Conservation (phyloP, 2,797 vertebrate genomes). For the Aulostomus chinensis region DNA sequence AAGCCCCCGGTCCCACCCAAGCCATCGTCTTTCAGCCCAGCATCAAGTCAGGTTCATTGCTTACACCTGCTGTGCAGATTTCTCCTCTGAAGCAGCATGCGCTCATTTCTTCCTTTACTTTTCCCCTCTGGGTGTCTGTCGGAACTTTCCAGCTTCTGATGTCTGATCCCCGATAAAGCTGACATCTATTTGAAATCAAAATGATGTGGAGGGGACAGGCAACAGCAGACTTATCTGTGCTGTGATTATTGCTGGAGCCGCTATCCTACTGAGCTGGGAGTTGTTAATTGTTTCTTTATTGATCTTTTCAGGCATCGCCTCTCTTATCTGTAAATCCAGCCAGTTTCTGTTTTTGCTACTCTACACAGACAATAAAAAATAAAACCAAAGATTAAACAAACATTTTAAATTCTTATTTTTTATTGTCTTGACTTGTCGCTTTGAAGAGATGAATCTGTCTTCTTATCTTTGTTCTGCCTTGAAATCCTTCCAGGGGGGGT, state of each 20-base stretch:
- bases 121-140: slow-evolving; percentile 48
- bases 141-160: slow-evolving; percentile 61
- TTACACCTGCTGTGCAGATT: slow-evolving; percentile 41
- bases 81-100: slow-evolving; percentile 31
- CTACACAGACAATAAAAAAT: slow-evolving; percentile 13
- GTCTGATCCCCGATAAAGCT: slow-evolving; percentile 64
- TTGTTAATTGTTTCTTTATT: slow-evolving; percentile 52
- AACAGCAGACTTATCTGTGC: slow-evolving; percentile 58
- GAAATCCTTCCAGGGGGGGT: too few species aligned
- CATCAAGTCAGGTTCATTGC: slow-evolving; percentile 80
- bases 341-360: slow-evolving; percentile 23
- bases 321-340: slow-evolving; percentile 25
- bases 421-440: slow-evolving; percentile 1
- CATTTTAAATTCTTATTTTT: slow-evolving; percentile 19
- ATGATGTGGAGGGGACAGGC: slow-evolving; percentile 52
- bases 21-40: slow-evolving; percentile 64
- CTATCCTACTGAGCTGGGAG: slow-evolving; percentile 40
- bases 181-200: slow-evolving; percentile 43
- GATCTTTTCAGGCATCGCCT: slow-evolving; percentile 41
- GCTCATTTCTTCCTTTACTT: slow-evolving; percentile 29
- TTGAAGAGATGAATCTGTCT: neutral
- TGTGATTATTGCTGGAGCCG: slow-evolving; percentile 44
- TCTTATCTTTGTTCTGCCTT: slow-evolving; percentile 10
- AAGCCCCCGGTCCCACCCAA: slow-evolving; percentile 86
- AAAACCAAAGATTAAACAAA: slow-evolving; percentile 8